These are phyloP conservation scores for Incurvaria masculella DNA, from an alignment of 2,888 invertebrate genomes.

Conservation along the genomic window DNA sequence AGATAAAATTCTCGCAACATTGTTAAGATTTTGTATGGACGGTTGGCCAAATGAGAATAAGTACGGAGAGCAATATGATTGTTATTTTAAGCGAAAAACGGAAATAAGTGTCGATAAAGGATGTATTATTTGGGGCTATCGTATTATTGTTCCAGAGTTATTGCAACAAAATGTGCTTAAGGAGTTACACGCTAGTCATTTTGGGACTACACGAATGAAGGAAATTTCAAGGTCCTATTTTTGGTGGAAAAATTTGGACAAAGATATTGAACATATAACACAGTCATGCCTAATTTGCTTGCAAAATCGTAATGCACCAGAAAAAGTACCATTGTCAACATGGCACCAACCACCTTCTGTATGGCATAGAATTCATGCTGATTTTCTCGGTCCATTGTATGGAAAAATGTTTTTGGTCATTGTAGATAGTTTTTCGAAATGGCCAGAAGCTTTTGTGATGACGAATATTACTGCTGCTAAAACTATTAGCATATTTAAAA, in stretches of 20 bases:
- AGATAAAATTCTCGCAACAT: neutral
- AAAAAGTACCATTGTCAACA: too few relatives aligned
- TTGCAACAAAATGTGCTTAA: neutral
- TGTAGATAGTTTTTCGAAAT: conserved; percentile 8
- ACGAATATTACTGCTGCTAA: neutral
- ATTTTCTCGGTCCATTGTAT: conserved; percentile 14
- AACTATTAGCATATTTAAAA: too few relatives aligned
- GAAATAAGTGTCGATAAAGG: neutral
- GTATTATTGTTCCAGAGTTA: neutral
- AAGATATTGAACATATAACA: neutral
- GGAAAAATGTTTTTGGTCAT: conserved; percentile 13
- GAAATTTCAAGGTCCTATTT: neutral
- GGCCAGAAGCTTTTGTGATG: neutral
- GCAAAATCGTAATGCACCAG: too few relatives aligned
- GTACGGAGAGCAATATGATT: neutral
- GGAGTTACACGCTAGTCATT: conserved; percentile 2
- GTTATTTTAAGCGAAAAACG: neutral
- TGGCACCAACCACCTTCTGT: too few relatives aligned
- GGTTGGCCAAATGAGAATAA: conserved; percentile 1
- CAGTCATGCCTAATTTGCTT: too few relatives aligned
- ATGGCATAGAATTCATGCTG: conserved; percentile 13
- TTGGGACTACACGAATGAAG: neutral
- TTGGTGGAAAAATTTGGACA: neutral
- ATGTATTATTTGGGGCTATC: neutral
- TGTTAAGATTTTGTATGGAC: neutral